Conservation (phyloP, 2,888 invertebrate genomes). For the Aphodius granarius region DNA sequence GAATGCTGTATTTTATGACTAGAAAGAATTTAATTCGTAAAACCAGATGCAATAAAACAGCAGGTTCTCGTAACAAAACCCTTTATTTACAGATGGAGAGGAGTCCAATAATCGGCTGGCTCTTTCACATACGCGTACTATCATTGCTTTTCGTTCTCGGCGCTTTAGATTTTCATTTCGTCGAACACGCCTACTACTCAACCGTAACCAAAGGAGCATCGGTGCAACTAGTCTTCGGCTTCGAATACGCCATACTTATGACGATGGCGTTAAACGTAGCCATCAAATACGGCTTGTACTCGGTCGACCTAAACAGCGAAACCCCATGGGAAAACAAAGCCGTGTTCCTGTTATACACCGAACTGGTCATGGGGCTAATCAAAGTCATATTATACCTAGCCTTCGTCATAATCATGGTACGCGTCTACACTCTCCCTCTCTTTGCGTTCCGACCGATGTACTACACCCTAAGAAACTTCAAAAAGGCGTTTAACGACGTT, state of each 20-base stretch:
- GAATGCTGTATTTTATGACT: too few relatives aligned
- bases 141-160: conserved; percentile 82
- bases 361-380: conserved; percentile 87
- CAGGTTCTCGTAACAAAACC: too few relatives aligned
- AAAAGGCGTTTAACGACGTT: conserved; percentile 96
- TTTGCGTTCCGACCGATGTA: conserved; percentile 99
- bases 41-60: too few relatives aligned
- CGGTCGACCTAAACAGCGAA: conserved; percentile 87
- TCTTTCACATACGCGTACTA: conserved; percentile 92
- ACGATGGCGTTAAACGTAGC: conserved; percentile 91
- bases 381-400: conserved; percentile 68
- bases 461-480: conserved; percentile 96
- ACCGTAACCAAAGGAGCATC: conserved; percentile 93
- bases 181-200: conserved; percentile 91
- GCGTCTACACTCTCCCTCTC: conserved; percentile 94
- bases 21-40: too few relatives aligned
- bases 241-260: conserved; percentile 96
- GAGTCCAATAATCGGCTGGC: conserved; percentile 92
- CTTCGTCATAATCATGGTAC: conserved; percentile 93
- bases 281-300: conserved; percentile 88
- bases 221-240: conserved; percentile 98
- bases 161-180: conserved; percentile 83
- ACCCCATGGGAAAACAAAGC: conserved; percentile 99
- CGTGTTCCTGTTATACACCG: conserved; percentile 94
- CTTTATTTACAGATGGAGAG: conserved; percentile 96